A percentile compares a stretch with the other conserved stretches of the same genome.
Conservation (phyloP, 2,888 invertebrate genomes). For the Mimas tiliae region DNA sequence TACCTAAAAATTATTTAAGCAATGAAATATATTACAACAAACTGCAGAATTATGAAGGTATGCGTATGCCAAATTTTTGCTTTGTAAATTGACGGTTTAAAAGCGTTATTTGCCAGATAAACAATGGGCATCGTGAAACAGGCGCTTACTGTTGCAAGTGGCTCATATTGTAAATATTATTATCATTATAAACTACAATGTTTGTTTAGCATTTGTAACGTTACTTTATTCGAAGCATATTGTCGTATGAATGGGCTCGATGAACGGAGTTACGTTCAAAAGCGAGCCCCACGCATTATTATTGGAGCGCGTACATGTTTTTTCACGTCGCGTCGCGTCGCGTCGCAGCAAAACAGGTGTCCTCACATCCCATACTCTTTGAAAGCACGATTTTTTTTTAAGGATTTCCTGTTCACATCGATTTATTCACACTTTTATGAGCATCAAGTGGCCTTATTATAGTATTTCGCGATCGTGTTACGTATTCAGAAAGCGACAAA, state of each 20-base stretch:
- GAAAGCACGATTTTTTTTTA: conserved; percentile 9
- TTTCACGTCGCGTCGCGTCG: conserved; percentile 3
- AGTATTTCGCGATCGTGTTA: conserved; percentile 19
- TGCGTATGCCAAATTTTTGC: too few species aligned
- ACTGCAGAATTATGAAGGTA: too few species aligned
- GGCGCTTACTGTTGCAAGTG: too few species aligned
- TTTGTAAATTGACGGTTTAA: too few species aligned
- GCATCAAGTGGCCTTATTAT: conserved; percentile 18
- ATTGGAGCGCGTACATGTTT: conserved; percentile 16
- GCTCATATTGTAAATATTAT: too few species aligned
- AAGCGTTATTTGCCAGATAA: too few species aligned
- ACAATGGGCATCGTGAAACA: too few species aligned
- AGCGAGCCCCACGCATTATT: conserved; percentile 4
- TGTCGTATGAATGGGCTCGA: not conserved
- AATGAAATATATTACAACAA: too few species aligned
- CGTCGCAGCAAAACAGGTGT: conserved; percentile 16
- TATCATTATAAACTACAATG: too few species aligned
- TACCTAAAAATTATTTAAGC: too few species aligned
- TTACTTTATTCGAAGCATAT: too few species aligned
- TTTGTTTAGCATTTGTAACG: too few species aligned
- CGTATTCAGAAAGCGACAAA: conserved; percentile 20
- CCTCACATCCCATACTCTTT: conserved; percentile 16
- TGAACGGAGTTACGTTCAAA: conserved; percentile 3
- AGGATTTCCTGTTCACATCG: conserved; percentile 20
- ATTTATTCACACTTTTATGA: conserved; percentile 18